Base-by-base conservation (phyloP, 2,797 vertebrate genomes). In the Remorina albescens region DNA sequence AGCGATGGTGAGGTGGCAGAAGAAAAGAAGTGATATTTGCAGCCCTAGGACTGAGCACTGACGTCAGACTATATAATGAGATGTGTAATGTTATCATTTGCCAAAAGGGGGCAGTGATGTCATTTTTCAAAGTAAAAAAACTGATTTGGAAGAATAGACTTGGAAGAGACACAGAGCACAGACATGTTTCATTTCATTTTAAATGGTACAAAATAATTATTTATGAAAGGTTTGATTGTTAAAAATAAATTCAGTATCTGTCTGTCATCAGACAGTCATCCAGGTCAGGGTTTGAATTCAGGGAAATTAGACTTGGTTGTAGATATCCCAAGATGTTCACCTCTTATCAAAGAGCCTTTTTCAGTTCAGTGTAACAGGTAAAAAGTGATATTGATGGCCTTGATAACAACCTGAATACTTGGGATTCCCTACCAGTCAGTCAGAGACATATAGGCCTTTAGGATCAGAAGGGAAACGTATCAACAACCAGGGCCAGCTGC, bases 61-160 rank as follows among this genome's bases (percentile, higher is more conserved):
- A 92, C 89, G 91, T 93, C 90, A 92, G 91, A 91, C 90, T 93
- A 85, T 57, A 23, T 92, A 91, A 91, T 91, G 78, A 90, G 69
- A 53, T 67, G 19, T 89, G 91, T 80, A 85, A 64, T 90, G 62
- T 57, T 21, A 26, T 1, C 3, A 16, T 46, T 4, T 23, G 34
- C 87, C 94, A 89, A 81, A 88, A 88, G 94, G 83, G 86, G 93
- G 90, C 89, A 91, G 86, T 88, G 28, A 87, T 80, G 87, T 32
- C 57, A 18, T 74, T 71, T 68, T 70, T 41, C 37, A 75, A 72
- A 47, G 28, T 21, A 44, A 13, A 71, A 71, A 64, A 55, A 55
- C 0, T 26, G 26, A 67, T 63, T 73, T 44, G 30, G 2, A 50
- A 72, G 41, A 65, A 60, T 23, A 25, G 47, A 51, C 5, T 57